Percentiles rank a stretch among this genome's conserved stretches.
Conservation (phyloP, 2,797 vertebrate genomes). For the Pygocentrus nattereri region DNA sequence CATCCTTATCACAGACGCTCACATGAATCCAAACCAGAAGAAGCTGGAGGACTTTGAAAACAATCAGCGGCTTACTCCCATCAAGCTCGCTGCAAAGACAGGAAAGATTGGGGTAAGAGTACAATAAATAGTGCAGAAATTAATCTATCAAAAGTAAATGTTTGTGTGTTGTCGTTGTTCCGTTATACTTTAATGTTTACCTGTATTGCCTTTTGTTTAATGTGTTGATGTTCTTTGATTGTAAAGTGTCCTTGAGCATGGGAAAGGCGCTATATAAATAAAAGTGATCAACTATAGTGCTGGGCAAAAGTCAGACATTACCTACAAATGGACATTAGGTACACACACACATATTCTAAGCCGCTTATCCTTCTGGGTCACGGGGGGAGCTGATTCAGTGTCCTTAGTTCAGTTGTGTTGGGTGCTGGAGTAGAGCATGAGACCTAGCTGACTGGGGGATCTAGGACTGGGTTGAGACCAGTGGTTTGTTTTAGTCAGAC, state of each 20-base stretch:
- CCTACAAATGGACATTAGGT: no score
- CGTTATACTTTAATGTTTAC: no score
- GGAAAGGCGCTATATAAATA: no score
- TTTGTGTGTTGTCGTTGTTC: no score
- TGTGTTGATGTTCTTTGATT: no score
- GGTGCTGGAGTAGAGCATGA: not conserved
- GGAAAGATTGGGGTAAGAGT: slow-evolving; percentile 91
- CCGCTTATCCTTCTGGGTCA: no score
- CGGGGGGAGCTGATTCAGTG: no score
- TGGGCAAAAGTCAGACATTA: no score
- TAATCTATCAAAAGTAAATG: not conserved
- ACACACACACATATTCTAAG: no score
- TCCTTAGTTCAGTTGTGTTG: not conserved
- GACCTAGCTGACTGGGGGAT: not conserved
- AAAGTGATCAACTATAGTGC: not conserved
- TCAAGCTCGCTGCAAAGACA: slow-evolving; percentile 89
- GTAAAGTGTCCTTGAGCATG: no score
- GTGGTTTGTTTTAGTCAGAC: not conserved
- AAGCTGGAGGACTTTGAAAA: slow-evolving; percentile 89
- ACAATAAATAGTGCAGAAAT: not conserved
- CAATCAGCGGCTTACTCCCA: slow-evolving; percentile 83
- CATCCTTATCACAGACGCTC: slow-evolving; percentile 82
- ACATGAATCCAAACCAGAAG: slow-evolving; percentile 64
- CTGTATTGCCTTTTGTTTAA: no score
- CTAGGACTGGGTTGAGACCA: not conserved